phyloP scores from a whole-genome alignment of 2,888 invertebrate genomes.

The Tenodera sinensis region DNA sequence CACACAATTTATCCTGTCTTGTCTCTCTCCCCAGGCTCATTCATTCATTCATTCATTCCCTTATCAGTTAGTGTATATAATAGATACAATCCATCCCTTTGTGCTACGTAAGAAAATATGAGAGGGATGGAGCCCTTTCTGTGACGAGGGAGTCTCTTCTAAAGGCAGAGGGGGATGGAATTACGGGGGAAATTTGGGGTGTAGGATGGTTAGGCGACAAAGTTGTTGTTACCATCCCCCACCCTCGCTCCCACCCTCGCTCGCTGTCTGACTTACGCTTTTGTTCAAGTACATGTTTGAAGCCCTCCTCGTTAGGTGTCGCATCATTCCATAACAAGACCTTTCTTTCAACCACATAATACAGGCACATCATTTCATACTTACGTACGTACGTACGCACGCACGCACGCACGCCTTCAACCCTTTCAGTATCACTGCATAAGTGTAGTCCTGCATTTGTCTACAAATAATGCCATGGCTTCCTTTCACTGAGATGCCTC shows the following conservation, averaged over 20 bases:
- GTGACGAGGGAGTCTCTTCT: background rate
- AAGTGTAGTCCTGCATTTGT: too few relatives aligned
- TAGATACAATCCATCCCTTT: slow-evolving; percentile 12
- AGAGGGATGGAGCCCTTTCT: too few relatives aligned
- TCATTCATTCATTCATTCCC: slow-evolving; percentile 20
- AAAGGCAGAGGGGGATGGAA: background rate
- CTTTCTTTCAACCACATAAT: too few relatives aligned
- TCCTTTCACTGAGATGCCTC: too few relatives aligned
- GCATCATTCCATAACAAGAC: too few relatives aligned
- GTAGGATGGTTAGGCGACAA: background rate
- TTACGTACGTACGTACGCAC: too few relatives aligned
- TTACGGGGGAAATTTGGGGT: background rate
- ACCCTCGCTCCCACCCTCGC: too few relatives aligned
- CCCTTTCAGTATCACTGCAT: too few relatives aligned
- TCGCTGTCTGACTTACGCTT: background rate
- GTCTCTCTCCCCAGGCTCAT: slow-evolving; percentile 18
- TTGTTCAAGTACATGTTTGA: background rate
- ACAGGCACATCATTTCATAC: too few relatives aligned
- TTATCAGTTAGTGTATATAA: slow-evolving; percentile 26
- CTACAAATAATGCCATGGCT: too few relatives aligned
- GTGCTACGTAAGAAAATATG: background rate
- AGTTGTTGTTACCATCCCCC: background rate
- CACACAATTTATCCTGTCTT: slow-evolving; percentile 23
- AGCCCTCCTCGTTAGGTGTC: background rate
- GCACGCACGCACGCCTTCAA: too few relatives aligned